Evolutionary conservation across 2,113 vertebrate genomes (phyloP).

Genomic region (Meriones unguiculatus): DNA sequence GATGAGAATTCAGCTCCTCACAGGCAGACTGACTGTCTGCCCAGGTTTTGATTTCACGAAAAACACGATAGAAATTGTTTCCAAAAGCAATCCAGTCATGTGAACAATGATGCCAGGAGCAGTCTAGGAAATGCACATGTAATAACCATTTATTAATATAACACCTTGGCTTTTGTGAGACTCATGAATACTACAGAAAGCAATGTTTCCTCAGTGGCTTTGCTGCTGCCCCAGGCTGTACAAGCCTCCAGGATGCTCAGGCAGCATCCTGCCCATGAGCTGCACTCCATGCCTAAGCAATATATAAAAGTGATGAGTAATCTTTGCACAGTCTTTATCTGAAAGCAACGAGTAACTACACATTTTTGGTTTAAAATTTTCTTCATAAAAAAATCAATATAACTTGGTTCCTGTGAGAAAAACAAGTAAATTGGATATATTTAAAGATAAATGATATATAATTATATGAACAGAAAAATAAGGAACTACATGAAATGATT

Average conservation of each 20-base stretch:
- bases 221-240: background rate
- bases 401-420: background rate
- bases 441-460: background rate
- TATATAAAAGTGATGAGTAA: background rate
- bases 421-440: background rate
- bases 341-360: background rate
- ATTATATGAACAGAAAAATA: background rate
- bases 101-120: background rate
- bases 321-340: background rate
- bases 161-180: background rate
- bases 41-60: background rate
- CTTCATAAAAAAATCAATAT: background rate
- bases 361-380: background rate
- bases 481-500: background rate
- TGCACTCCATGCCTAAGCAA: background rate
- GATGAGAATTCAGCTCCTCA: background rate
- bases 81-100: background rate
- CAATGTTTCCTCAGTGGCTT: background rate
- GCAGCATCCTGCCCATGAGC: background rate
- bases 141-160: background rate
- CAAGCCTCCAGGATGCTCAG: too few relatives aligned
- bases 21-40: background rate
- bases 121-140: background rate
- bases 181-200: background rate
- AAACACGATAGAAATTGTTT: constrained; percentile 7